These are phyloP conservation scores for Drosophila leonis DNA, from an alignment of 2,888 invertebrate genomes.

Conservation along the genomic window DNA sequence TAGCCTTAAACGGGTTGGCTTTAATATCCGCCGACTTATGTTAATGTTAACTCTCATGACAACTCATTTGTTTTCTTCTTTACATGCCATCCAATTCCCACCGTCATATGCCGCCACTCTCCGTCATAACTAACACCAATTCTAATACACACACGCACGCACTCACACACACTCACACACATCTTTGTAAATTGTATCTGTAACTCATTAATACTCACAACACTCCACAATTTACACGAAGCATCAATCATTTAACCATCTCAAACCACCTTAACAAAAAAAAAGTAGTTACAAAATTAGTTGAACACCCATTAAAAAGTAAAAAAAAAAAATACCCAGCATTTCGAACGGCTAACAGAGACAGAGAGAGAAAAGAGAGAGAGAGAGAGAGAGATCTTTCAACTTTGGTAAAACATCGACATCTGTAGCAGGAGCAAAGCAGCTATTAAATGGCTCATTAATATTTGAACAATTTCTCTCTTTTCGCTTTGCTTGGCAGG, in stretches of 20 bases:
- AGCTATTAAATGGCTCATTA: background rate
- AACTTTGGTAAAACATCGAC: slow-evolving; percentile 37
- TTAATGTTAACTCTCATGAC: slow-evolving; percentile 58
- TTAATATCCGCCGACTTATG: slow-evolving; percentile 31
- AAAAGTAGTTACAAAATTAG: slow-evolving; percentile 68
- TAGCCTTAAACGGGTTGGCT: slow-evolving; percentile 15
- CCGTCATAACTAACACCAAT: slow-evolving; percentile 64
- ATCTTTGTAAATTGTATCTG: slow-evolving; percentile 34
- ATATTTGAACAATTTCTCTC: background rate
- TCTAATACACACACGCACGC: slow-evolving; percentile 28
- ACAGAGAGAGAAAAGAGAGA: slow-evolving; percentile 5
- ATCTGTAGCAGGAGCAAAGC: background rate
- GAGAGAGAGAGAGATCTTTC: slow-evolving; percentile 27
- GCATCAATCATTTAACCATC: slow-evolving; percentile 37
- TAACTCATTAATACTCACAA: slow-evolving; percentile 18
- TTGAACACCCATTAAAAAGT: slow-evolving; percentile 21
- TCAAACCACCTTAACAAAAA: slow-evolving; percentile 20
- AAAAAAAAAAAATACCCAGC: slow-evolving; percentile 20
- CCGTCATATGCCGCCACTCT: slow-evolving; percentile 72
- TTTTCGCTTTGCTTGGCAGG: slow-evolving; percentile 86
- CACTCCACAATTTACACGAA: slow-evolving; percentile 19
- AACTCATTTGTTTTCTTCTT: slow-evolving; percentile 73
- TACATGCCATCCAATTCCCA: slow-evolving; percentile 82
- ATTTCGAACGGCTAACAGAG: slow-evolving; percentile 28
- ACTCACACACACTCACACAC: slow-evolving; percentile 1